Conservation (phyloP, 2,888 invertebrate species). For the Portevinia maculata region DNA sequence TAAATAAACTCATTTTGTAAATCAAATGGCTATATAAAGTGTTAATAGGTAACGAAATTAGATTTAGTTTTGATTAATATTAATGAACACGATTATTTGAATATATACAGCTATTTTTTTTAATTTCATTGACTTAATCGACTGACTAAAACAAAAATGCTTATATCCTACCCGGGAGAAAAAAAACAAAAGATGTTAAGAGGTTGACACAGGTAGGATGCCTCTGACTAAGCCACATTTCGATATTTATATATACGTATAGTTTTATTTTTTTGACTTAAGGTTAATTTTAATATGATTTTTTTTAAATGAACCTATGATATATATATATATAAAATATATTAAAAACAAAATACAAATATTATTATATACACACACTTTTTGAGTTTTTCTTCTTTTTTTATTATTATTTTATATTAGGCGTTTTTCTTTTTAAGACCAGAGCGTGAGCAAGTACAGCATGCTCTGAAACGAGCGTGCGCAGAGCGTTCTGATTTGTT, state of each 20-base stretch:
- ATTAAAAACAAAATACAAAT: slow-evolving; percentile 44
- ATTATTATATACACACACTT: slow-evolving; percentile 53
- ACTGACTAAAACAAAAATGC: slow-evolving; percentile 55
- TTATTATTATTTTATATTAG: background rate
- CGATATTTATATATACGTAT: slow-evolving; percentile 65
- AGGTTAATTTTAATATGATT: slow-evolving; percentile 46
- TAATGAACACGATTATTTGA: slow-evolving; percentile 19
- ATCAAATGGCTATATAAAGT: slow-evolving; percentile 41
- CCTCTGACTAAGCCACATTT: slow-evolving; percentile 63
- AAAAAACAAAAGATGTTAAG: slow-evolving; percentile 11
- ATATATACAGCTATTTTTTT: slow-evolving; percentile 39
- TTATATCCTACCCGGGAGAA: slow-evolving; percentile 29
- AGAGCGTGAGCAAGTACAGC: background rate
- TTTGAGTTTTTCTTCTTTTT: slow-evolving; percentile 46
- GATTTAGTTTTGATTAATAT: slow-evolving; percentile 21
- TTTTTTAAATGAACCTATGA: slow-evolving; percentile 46
- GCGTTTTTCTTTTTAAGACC: background rate
- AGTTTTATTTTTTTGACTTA: slow-evolving; percentile 39
- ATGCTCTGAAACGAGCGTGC: too few species aligned
- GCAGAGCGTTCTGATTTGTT: too few species aligned
- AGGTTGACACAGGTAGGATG: slow-evolving; percentile 22
- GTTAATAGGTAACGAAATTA: slow-evolving; percentile 56
- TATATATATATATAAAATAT: slow-evolving; percentile 28
- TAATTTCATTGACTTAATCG: slow-evolving; percentile 53
- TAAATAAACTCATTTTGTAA: slow-evolving; percentile 38